phyloP scores from a whole-genome alignment of 2,888 invertebrate species.

The Smittia sp. region DNA sequence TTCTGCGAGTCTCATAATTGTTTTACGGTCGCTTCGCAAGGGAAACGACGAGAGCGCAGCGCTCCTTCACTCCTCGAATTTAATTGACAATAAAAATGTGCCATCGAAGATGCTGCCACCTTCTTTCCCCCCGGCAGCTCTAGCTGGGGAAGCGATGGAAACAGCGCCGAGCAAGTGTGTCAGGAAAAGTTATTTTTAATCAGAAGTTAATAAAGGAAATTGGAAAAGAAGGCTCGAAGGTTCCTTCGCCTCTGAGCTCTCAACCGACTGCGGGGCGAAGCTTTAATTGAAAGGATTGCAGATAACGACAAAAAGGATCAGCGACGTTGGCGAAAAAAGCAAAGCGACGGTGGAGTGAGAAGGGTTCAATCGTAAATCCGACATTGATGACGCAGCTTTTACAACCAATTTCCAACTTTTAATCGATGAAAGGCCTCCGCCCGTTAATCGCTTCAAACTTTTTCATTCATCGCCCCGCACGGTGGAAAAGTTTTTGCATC shows the following conservation, averaged over 20 bases:
- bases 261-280: background rate
- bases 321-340: background rate
- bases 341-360: background rate
- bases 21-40: background rate
- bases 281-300: constrained; percentile 6
- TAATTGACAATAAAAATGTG: constrained; percentile 31
- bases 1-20: constrained; percentile 12
- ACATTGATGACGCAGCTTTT: background rate
- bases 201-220: constrained; percentile 17
- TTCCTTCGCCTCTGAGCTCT: background rate
- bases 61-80: background rate
- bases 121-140: background rate
- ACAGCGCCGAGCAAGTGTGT: background rate
- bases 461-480: background rate
- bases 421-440: background rate
- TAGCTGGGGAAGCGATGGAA: background rate
- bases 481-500: background rate
- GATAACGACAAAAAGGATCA: constrained; percentile 6
- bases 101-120: background rate
- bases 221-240: background rate
- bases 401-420: background rate
- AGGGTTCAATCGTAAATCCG: constrained; percentile 3
- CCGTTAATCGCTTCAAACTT: background rate
- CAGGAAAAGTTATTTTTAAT: constrained; percentile 21
- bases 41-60: background rate